Conservation (phyloP, 2,888 invertebrate genomes). For the Apodemia duryi region DNA sequence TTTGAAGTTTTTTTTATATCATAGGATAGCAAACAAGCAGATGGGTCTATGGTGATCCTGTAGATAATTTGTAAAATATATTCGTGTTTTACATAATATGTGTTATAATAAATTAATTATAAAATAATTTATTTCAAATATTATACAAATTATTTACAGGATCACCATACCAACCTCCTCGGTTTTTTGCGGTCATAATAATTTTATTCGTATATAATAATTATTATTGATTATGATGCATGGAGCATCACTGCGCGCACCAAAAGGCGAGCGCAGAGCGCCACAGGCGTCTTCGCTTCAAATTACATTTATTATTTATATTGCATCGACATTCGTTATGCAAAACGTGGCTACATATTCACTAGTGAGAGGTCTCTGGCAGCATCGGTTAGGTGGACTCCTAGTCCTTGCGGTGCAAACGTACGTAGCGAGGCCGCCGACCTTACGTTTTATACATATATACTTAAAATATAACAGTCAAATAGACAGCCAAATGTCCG, state of each 20-base stretch:
- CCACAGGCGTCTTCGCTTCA: constrained; percentile 53
- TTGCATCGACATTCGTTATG: constrained; percentile 69
- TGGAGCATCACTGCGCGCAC: constrained; percentile 57
- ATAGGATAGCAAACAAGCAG: too few species aligned
- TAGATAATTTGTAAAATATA: too few species aligned
- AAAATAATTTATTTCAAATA: too few species aligned
- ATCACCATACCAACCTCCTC: too few species aligned
- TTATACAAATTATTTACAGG: too few species aligned
- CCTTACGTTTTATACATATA: constrained; percentile 67
- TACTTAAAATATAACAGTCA: constrained; percentile 71
- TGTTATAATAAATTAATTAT: too few species aligned
- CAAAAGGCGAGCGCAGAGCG: constrained; percentile 48
- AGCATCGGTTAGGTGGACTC: constrained; percentile 59
- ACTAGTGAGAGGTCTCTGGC: constrained; percentile 76
- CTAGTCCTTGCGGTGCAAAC: constrained; percentile 49
- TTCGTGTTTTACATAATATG: too few species aligned
- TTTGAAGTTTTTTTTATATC: too few species aligned
- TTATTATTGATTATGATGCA: constrained; percentile 76
- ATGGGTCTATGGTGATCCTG: too few species aligned
- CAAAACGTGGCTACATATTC: constrained; percentile 73
- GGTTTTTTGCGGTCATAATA: constrained; percentile 57
- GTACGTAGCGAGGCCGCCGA: constrained; percentile 52
- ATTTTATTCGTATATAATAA: constrained; percentile 78
- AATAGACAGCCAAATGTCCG: constrained; percentile 63
- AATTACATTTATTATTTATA: constrained; percentile 71